Conservation (phyloP, 2,113 vertebrate genomes). For the Progne subis region DNA sequence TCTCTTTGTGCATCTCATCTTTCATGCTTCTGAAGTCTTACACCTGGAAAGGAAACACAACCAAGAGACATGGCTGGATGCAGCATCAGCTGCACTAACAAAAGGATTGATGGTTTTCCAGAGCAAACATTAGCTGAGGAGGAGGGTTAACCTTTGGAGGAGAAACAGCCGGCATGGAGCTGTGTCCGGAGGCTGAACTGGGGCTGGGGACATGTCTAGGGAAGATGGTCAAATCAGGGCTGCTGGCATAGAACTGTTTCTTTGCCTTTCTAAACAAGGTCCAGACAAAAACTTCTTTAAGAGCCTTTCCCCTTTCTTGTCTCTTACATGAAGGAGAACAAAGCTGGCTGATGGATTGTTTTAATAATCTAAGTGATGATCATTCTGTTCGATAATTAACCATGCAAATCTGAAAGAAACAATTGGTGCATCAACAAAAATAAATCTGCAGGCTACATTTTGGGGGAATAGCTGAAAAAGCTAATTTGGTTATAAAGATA, state of each 20-base stretch:
- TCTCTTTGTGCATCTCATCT: not conserved
- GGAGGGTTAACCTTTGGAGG: not conserved
- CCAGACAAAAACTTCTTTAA: not conserved
- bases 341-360: not conserved
- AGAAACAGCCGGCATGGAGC: not conserved
- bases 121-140: not conserved
- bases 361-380: constrained; percentile 31
- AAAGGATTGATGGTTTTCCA: constrained; percentile 15
- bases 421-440: constrained; percentile 34
- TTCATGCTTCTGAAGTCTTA: constrained; percentile 18
- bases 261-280: not conserved
- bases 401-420: constrained; percentile 11
- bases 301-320: not conserved
- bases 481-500: constrained; percentile 50
- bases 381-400: constrained; percentile 11
- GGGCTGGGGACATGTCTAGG: not conserved
- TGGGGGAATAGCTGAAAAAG: not conserved
- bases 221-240: not conserved
- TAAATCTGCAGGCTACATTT: constrained; percentile 7
- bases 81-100: not conserved
- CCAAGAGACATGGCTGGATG: not conserved
- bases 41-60: constrained; percentile 11
- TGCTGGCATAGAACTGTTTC: not conserved
- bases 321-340: not conserved
- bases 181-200: not conserved